A percentile compares a stretch with the other conserved stretches of the same genome.
These are phyloP conservation scores for Arctopsyche grandis DNA, from an alignment of 1,140 invertebrate species.

Conservation along the genomic window DNA sequence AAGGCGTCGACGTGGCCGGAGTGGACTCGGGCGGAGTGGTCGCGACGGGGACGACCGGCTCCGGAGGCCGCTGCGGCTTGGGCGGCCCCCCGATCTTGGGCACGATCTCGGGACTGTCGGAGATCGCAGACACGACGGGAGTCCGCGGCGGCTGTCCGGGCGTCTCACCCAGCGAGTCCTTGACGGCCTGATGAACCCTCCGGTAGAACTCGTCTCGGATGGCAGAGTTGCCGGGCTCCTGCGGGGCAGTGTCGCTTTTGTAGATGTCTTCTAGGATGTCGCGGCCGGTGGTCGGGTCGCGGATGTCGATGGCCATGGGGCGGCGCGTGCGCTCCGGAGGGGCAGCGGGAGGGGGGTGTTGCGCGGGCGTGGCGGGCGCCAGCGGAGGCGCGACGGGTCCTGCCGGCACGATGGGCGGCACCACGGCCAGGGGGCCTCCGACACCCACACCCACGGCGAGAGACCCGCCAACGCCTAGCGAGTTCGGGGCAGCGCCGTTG, in stretches of 20 bases:
- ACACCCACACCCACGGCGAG: too few relatives aligned
- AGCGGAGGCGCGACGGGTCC: background rate
- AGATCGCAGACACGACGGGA: constrained; percentile 52
- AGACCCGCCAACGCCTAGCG: background rate
- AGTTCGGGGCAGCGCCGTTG: background rate
- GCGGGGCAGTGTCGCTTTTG: constrained; percentile 13
- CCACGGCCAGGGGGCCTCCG: background rate
- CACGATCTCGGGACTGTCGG: constrained; percentile 53
- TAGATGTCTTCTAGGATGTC: constrained; percentile 46
- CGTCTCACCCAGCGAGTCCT: background rate
- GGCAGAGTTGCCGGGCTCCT: constrained; percentile 32
- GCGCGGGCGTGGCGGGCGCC: background rate
- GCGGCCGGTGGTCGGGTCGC: constrained; percentile 47
- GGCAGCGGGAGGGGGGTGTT: background rate
- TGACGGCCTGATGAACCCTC: constrained; percentile 21
- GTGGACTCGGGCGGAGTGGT: background rate
- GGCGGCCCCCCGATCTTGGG: constrained; percentile 38
- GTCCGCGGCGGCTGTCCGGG: constrained; percentile 33
- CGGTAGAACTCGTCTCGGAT: constrained; percentile 46
- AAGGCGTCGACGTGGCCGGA: constrained; percentile 12
- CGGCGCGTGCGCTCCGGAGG: constrained; percentile 33
- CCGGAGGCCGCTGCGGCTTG: constrained; percentile 25
- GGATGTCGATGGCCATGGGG: constrained; percentile 39
- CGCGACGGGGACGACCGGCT: constrained; percentile 39
- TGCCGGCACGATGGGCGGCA: background rate